These are phyloP conservation scores for Enteromius anoplus DNA, from an alignment of 2,797 vertebrate species.

Conservation along the genomic window DNA sequence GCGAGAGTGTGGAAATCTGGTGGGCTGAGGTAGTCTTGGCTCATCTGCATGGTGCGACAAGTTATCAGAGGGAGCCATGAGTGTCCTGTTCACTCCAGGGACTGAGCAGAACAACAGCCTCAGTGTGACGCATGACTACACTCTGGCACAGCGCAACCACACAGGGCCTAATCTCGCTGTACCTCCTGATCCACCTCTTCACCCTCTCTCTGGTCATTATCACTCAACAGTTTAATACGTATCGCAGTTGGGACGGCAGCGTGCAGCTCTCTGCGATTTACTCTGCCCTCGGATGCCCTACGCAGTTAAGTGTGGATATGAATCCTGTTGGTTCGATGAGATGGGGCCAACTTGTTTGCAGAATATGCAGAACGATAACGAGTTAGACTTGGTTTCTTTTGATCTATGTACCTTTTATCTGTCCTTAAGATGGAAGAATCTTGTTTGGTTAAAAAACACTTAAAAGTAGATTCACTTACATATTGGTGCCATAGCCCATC, in stretches of 20 bases:
- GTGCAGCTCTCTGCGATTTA: constrained; percentile 6
- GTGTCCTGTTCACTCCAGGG: constrained; percentile 79
- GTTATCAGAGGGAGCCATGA: constrained; percentile 78
- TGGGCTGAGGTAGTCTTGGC: constrained; percentile 60
- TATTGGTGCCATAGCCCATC: constrained; percentile 3
- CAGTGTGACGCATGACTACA: constrained; percentile 81
- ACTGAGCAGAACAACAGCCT: constrained; percentile 75
- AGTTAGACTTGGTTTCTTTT: constrained; percentile 32
- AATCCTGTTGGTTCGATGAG: constrained; percentile 27
- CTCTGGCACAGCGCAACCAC: constrained; percentile 76
- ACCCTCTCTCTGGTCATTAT: constrained; percentile 59
- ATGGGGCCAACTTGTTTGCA: constrained; percentile 34
- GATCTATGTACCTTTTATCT: constrained; percentile 27
- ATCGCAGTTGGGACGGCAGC: constrained; percentile 34
- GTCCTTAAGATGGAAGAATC: constrained; percentile 23
- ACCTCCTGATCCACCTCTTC: constrained; percentile 60
- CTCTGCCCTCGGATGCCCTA: constrained; percentile 46
- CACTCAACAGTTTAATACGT: constrained; percentile 56
- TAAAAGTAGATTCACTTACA: constrained; percentile 17
- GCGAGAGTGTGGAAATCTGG: constrained; percentile 36
- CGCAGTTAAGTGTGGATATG: constrained; percentile 31
- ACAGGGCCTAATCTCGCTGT: constrained; percentile 68
- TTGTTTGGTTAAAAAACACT: constrained; percentile 25
- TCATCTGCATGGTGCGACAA: constrained; percentile 80
- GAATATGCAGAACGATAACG: constrained; percentile 24